These are phyloP conservation scores for Platycheirus rosarum DNA, from an alignment of 2,888 invertebrate genomes.

Conservation along the genomic window DNA sequence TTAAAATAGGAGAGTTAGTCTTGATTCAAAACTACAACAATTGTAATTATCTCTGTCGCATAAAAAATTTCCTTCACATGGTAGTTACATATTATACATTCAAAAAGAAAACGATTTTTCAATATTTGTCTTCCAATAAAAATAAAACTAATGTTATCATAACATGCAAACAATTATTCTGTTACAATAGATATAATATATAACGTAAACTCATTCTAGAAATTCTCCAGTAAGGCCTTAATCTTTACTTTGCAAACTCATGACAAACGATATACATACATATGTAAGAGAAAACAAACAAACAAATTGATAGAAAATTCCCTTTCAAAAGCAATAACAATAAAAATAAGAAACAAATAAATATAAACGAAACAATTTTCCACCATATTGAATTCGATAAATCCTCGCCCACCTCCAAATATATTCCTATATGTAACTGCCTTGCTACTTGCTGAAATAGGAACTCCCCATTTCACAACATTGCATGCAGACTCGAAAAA, in stretches of 20 bases:
- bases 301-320: conserved; percentile 41
- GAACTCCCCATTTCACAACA: conserved; percentile 60
- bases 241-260: conserved; percentile 39
- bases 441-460: conserved; percentile 27
- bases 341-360: conserved; percentile 74
- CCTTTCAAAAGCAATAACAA: conserved; percentile 71
- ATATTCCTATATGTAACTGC: not conserved
- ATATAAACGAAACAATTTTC: conserved; percentile 76
- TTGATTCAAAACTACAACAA: too few species aligned
- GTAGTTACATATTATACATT: too few species aligned
- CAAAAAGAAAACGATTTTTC: too few species aligned
- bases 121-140: too few species aligned
- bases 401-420: conserved; percentile 68
- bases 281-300: not conserved
- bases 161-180: conserved; percentile 57
- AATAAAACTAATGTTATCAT: conserved; percentile 23
- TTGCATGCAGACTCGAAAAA: conserved; percentile 65
- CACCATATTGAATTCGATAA: conserved; percentile 77
- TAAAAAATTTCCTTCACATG: too few species aligned
- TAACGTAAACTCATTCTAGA: too few species aligned
- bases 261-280: conserved; percentile 27
- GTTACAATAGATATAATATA: conserved; percentile 44
- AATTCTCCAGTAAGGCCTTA: conserved; percentile 27
- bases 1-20: too few species aligned
- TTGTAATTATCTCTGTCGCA: too few species aligned